These are phyloP conservation scores for Tachuris rubrigastra DNA, from an alignment of 2,113 vertebrate species.

Conservation along the genomic window DNA sequence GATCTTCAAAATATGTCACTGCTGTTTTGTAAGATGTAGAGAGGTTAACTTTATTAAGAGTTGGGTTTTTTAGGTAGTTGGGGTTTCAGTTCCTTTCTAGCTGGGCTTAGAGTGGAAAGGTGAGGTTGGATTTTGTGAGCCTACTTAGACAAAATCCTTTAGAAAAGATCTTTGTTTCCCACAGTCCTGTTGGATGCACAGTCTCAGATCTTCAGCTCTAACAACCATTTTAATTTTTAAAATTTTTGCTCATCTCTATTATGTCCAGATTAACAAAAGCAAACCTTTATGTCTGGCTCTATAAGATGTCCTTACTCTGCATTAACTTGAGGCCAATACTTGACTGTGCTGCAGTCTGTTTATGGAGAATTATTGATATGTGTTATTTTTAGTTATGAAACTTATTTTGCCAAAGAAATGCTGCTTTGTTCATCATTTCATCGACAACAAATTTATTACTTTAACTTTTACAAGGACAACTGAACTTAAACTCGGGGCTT, in stretches of 20 bases:
- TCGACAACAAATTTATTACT: background rate
- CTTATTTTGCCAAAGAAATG: background rate
- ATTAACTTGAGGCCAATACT: background rate
- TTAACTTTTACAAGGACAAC: slow-evolving; percentile 4
- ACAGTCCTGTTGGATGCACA: background rate
- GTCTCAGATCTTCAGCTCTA: background rate
- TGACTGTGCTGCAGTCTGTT: background rate
- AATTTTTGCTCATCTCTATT: background rate
- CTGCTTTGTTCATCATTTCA: background rate
- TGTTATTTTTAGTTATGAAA: background rate
- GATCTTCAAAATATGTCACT: background rate
- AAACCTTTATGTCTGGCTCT: background rate
- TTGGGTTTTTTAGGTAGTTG: background rate
- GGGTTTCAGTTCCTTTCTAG: background rate
- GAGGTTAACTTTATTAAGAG: background rate
- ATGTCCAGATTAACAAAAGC: background rate
- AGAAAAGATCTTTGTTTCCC: background rate
- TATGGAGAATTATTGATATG: background rate
- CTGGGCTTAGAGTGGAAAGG: background rate
- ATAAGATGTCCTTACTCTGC: background rate
- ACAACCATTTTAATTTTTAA: background rate
- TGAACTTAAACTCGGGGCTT: background rate
- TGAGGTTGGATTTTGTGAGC: background rate
- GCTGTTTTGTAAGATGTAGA: background rate
- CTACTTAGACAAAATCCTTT: background rate